Percentiles rank a stretch among this genome's conserved stretches.
Evolutionary conservation across 1,140 invertebrate species (phyloP).

Genomic region (Pissodes strobi): DNA sequence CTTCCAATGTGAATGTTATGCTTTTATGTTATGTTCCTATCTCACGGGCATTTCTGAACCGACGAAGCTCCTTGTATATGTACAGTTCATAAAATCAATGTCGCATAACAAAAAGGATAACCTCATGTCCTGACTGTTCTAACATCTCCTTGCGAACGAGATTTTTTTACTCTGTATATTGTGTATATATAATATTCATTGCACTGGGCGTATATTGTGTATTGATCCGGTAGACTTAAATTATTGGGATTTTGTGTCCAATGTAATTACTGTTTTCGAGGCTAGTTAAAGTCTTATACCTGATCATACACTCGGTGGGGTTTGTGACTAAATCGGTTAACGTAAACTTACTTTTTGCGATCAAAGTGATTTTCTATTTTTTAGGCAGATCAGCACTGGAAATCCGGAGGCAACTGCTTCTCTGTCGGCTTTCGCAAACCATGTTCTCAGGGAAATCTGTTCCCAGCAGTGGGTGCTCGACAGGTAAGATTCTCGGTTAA

Average conservation of each 20-base stretch:
- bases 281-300: not conserved
- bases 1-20: not conserved
- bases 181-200: too few relatives aligned
- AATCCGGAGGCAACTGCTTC: conserved; percentile 64
- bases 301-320: not conserved
- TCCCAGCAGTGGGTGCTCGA: conserved; percentile 96
- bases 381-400: conserved; percentile 52
- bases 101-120: conserved; percentile 10
- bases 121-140: conserved; percentile 9
- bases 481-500: conserved; percentile 15
- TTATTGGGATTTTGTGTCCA: too few relatives aligned
- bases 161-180: conserved; percentile 3
- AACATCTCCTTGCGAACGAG: conserved; percentile 28
- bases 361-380: too few relatives aligned
- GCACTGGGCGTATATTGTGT: too few relatives aligned
- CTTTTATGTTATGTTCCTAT: not conserved
- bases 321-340: not conserved
- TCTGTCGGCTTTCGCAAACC: conserved; percentile 85
- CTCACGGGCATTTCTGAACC: not conserved
- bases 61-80: too few relatives aligned
- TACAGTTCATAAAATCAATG: too few relatives aligned
- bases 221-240: too few relatives aligned
- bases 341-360: too few relatives aligned
- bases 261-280: too few relatives aligned
- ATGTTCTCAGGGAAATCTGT: conserved; percentile 91